Percentiles rank a stretch among this genome's conserved stretches.
Evolutionary conservation across 53 echinoderm and acorn worm species (phyloP).

Genomic region (Stichopus horrens): DNA sequence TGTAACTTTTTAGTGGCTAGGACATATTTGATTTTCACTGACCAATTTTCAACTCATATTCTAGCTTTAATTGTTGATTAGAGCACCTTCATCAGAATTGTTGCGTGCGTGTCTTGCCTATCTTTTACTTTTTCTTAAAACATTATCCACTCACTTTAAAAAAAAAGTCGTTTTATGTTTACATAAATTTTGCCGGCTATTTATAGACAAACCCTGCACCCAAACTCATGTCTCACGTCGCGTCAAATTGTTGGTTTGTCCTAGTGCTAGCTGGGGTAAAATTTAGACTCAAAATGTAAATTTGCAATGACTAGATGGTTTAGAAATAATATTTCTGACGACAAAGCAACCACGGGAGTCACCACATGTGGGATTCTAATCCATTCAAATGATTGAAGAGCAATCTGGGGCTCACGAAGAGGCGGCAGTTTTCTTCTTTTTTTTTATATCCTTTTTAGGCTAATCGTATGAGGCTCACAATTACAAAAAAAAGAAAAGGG

Average conservation of each 20-base stretch:
- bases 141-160: too few relatives aligned
- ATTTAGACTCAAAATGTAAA: not conserved
- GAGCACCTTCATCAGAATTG: too few relatives aligned
- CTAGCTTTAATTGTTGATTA: too few relatives aligned
- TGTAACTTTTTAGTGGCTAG: too few relatives aligned
- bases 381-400: not conserved
- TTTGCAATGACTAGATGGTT: conserved; percentile 2
- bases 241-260: not conserved
- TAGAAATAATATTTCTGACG: conserved; percentile 1
- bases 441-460: too few relatives aligned
- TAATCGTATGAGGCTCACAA: too few relatives aligned
- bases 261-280: not conserved
- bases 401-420: not conserved
- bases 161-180: too few relatives aligned
- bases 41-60: too few relatives aligned
- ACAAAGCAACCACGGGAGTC: not conserved
- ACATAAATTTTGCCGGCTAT: not conserved
- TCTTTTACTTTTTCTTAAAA: too few relatives aligned
- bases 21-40: too few relatives aligned
- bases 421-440: not conserved
- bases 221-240: not conserved
- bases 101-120: too few relatives aligned
- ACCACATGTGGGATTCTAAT: not conserved
- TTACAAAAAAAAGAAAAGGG: too few relatives aligned
- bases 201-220: not conserved